Base-by-base conservation (phyloP, 2,888 invertebrate species). In the Alitta virens region DNA sequence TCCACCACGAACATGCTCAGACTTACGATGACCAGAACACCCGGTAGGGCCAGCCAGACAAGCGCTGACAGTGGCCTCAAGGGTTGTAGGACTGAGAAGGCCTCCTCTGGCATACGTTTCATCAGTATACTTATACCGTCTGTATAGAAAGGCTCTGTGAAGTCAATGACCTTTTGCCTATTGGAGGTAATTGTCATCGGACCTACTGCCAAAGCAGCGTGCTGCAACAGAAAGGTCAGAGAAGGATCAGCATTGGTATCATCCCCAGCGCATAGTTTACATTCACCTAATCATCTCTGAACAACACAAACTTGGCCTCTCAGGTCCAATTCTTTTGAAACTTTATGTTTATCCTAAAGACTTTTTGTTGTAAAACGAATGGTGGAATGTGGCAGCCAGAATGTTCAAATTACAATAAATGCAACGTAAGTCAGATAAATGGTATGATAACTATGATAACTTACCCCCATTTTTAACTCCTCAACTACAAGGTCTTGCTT, bases 131-230 rank as follows among this genome's bases (percentile, higher is more conserved):
- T 75, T 51, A 80, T 76, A 60, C 78, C 77, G 56, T 74, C 67
- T 0, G 78, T 76, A 74, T 77, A 79, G 69, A 79, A 79, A 1
- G 81, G 79, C 62, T 78, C 78, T 24, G 80, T 79, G 66, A 81
- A 81, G 64, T 80, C 80, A 9, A 81, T 75, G 2, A 75, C 79
- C 53, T 73, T 74, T 54, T 79, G 78, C 40, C 79, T 60, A 49
- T 75, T 66, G 0, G 77, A 73, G 59, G 78, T 80, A 63, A 79
- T 78, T 60, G 77, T 77, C n/a, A 80, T 63, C 1, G 80, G 75
- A 2, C 77, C 78, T 1, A 80, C 72, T 0, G 78, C 76, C 75
- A 81, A 75, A 2, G 78, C 74, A 9, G 81, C 79, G 63, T 78
- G 78, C 80, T 80, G 72, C 12, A 74, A 68, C 2, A 21, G 2